Conservation (phyloP, 2,113 vertebrate genomes). For the Donacobius atricapilla region DNA sequence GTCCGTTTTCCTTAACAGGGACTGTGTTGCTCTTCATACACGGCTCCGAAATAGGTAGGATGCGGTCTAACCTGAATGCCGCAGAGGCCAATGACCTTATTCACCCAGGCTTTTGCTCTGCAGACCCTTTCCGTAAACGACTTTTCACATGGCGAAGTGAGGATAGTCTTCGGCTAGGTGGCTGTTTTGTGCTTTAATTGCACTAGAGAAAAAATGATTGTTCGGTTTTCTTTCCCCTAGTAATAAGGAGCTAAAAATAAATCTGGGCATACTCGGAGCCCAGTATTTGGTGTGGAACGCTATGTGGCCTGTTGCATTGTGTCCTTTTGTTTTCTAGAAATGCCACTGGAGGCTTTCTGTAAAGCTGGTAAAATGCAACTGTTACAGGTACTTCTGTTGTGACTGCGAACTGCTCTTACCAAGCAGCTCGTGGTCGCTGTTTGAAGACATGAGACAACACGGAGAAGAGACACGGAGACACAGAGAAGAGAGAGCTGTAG, state of each 20-base stretch:
- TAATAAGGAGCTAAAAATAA: not conserved
- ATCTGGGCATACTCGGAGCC: rapidly evolving
- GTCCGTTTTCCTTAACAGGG: not conserved
- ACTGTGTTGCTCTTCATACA: not conserved
- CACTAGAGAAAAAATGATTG: rapidly evolving
- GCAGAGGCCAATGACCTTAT: no score
- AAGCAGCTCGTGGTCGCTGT: not conserved
- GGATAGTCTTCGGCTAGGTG: not conserved
- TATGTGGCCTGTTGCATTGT: not conserved
- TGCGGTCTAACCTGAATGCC: not conserved
- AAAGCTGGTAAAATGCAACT: not conserved
- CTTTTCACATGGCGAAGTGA: not conserved
- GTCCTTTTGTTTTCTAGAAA: not conserved
- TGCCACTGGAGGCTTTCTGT: no score
- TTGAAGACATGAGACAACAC: not conserved
- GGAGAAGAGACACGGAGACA: not conserved
- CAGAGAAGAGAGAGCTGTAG: not conserved
- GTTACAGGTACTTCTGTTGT: not conserved
- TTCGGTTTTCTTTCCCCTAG: not conserved
- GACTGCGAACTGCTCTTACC: not conserved
- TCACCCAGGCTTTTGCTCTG: not conserved
- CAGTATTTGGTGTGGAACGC: rapidly evolving
- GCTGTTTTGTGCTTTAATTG: not conserved
- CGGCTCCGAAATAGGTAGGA: not conserved
- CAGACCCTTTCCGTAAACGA: not conserved